Base-by-base conservation (phyloP, 2,113 vertebrate species). In the Megaleporinus macrocephalus region DNA sequence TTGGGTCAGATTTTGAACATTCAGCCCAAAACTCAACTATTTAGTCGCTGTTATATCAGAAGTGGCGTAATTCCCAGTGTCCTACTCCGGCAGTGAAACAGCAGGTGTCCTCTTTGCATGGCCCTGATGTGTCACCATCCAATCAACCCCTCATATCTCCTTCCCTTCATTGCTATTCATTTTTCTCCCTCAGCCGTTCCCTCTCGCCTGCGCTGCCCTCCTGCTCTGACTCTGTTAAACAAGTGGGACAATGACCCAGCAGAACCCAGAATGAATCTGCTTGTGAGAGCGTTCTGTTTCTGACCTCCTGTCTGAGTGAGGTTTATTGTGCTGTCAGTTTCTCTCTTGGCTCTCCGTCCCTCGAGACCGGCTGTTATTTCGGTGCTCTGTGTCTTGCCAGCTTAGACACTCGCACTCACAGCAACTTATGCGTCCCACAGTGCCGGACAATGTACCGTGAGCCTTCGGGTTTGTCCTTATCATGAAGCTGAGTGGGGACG, bases 61-160 rank as follows among this genome's bases (percentile, higher is more conserved):
- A 57, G 53, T 57, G 53, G 5, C 53, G n/a, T 57, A 22, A 61
- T 61, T 61, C 26, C 57, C 57, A 26, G 9, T 61, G 24, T 24
- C 57, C 57, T 61, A 26, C 33, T 44, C 66, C 44, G 66, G 18
- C 9, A 70, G 22, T 13, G 41, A 70, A 70, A 41, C 41, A 41
- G 65, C 30, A 69, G 65, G 65, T 69, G 57, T 61, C 57, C 57
- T 33, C 65, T 12, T 70, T 70, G 33, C 66, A 44, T 70, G 66
- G 18, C 36, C 33, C 66, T 70, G 36, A 70, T 70, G 66, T 70
- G 66, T 70, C 66, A 70, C 10, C 66, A 44, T 70, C 36, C 36
- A 70, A 24, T 41, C 49, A 57, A 49, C 36, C 10, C 55, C 73
- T 55, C 51, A 30, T 36, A 36, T 13, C 30, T 33, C 29, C 57